A percentile compares a stretch with the other conserved stretches of the same genome.
Conservation (phyloP, 2,797 vertebrate species). For the Mus spretus region DNA sequence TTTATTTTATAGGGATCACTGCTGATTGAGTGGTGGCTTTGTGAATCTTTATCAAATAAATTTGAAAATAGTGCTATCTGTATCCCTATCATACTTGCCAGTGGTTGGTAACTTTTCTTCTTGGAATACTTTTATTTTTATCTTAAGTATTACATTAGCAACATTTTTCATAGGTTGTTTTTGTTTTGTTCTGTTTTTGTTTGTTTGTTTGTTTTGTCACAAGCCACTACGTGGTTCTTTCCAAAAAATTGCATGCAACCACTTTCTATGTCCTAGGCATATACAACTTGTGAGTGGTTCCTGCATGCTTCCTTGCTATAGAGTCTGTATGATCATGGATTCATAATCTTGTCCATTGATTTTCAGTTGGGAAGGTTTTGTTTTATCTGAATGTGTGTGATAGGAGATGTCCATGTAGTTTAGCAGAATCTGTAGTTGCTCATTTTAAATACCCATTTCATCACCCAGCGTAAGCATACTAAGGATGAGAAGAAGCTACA, state of each 20-base stretch:
- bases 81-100: neutral
- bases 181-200: no score
- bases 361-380: neutral
- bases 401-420: neutral
- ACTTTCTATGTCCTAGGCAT: neutral
- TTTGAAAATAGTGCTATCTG: neutral
- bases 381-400: neutral
- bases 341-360: neutral
- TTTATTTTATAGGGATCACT: neutral
- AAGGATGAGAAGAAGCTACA: neutral
- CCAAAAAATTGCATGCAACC: accelerated
- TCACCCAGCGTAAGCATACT: neutral
- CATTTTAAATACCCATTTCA: neutral
- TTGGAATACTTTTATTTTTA: neutral
- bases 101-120: neutral
- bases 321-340: neutral
- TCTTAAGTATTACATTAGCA: neutral
- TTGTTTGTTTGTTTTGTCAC: no score
- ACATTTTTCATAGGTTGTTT: neutral
- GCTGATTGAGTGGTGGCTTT: neutral
- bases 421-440: neutral
- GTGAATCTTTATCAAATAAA: neutral
- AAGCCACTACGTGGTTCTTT: neutral
- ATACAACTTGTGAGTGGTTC: neutral
- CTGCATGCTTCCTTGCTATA: neutral